Percentiles rank a stretch among this genome's conserved stretches.
These are phyloP conservation scores for Pseudomyrmex dendroicus DNA, from an alignment of 1,140 invertebrate genomes.

Conservation along the genomic window DNA sequence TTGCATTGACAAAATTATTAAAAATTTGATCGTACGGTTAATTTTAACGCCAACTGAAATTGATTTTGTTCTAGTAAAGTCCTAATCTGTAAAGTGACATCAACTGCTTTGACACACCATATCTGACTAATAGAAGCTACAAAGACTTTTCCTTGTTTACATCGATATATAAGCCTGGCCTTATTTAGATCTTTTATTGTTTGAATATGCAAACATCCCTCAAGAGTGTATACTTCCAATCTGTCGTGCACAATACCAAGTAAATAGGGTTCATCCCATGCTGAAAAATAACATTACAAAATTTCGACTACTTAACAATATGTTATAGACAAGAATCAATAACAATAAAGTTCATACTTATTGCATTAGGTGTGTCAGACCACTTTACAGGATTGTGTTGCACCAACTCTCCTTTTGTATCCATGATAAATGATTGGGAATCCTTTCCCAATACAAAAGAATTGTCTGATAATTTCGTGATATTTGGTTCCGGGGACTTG, in stretches of 20 bases:
- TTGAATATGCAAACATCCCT: slow-evolving; percentile 87
- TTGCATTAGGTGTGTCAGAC: slow-evolving; percentile 91
- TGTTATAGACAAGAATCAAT: slow-evolving; percentile 51
- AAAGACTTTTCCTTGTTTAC: slow-evolving; percentile 92
- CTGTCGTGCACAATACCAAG: slow-evolving; percentile 92
- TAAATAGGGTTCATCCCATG: slow-evolving; percentile 96
- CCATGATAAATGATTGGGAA: slow-evolving; percentile 93
- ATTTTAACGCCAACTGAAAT: slow-evolving; percentile 96
- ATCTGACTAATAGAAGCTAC: slow-evolving; percentile 94
- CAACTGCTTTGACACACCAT: slow-evolving; percentile 93
- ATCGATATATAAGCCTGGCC: slow-evolving; percentile 89
- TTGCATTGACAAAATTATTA: slow-evolving; percentile 9
- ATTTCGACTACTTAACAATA: not conserved
- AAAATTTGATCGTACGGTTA: slow-evolving; percentile 90
- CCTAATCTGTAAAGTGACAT: slow-evolving; percentile 92
- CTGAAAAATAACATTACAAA: slow-evolving; percentile 85
- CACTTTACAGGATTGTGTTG: slow-evolving; percentile 91
- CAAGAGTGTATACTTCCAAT: slow-evolving; percentile 93
- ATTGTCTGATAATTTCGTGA: slow-evolving; percentile 90
- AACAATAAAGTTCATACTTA: slow-evolving; percentile 86
- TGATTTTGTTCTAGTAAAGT: slow-evolving; percentile 94
- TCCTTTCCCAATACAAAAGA: slow-evolving; percentile 93
- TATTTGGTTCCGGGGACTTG: slow-evolving; percentile 93
- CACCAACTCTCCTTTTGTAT: slow-evolving; percentile 89
- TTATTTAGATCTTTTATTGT: slow-evolving; percentile 87